These are phyloP conservation scores for Rynchops niger DNA, from an alignment of 2,113 vertebrate genomes.

Conservation along the genomic window DNA sequence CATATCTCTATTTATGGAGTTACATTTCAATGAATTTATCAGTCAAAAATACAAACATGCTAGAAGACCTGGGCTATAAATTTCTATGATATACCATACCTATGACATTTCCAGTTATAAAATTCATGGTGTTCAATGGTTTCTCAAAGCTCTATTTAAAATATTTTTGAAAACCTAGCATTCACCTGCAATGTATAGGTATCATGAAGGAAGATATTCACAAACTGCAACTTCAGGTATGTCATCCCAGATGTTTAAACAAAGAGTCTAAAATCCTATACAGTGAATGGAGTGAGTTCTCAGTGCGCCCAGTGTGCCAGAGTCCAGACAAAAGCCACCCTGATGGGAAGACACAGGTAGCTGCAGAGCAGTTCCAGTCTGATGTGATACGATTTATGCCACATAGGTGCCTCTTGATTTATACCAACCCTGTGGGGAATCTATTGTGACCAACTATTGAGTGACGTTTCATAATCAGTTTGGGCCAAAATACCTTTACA, in stretches of 20 bases:
- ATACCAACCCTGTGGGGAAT: neutral
- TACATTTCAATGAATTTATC: neutral
- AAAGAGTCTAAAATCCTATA: neutral
- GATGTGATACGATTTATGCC: neutral
- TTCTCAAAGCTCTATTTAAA: neutral
- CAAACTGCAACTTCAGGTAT: neutral
- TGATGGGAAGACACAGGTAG: neutral
- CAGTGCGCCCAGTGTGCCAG: neutral
- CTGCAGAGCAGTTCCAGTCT: neutral
- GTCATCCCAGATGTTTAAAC: neutral
- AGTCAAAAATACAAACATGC: neutral
- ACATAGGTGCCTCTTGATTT: neutral
- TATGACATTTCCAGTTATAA: neutral
- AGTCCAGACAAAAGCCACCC: neutral
- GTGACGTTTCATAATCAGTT: neutral
- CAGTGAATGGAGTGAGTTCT: neutral
- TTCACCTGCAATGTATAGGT: neutral
- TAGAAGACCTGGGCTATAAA: neutral
- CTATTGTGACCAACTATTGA: neutral
- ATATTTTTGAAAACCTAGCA: neutral
- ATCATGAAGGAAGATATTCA: neutral
- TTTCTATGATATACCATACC: neutral
- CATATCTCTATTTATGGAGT: neutral
- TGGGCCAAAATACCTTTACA: neutral
- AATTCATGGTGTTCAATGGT: neutral